phyloP scores from a whole-genome alignment of 2,113 vertebrate genomes.

The Albula glossodonta region DNA sequence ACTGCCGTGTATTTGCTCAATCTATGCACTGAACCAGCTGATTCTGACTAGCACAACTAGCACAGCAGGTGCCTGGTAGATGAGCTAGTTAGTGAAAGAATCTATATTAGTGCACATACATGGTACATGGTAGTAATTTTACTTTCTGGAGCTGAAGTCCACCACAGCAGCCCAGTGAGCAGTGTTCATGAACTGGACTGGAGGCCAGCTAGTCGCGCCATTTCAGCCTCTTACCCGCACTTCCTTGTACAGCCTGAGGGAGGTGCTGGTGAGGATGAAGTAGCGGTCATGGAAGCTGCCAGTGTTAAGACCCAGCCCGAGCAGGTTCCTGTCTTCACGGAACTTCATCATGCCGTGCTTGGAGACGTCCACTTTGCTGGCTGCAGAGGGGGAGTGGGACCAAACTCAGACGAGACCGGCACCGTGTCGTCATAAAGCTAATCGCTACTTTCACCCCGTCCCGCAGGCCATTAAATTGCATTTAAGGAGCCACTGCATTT shows the following conservation, averaged over 20 bases:
- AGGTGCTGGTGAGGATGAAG: constrained; percentile 83
- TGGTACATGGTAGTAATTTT: too few relatives aligned
- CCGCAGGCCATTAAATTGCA: background rate
- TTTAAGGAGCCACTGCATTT: too few relatives aligned
- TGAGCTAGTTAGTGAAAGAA: too few relatives aligned
- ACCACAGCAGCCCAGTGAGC: too few relatives aligned
- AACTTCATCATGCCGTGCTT: constrained; percentile 93
- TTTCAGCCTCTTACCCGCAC: constrained; percentile 74
- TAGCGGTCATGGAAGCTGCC: constrained; percentile 88
- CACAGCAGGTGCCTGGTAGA: too few relatives aligned
- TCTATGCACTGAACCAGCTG: too few relatives aligned
- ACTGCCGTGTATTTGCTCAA: too few relatives aligned
- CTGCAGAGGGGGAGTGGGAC: constrained; percentile 53
- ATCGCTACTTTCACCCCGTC: too few relatives aligned
- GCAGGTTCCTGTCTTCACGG: constrained; percentile 82
- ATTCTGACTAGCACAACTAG: too few relatives aligned
- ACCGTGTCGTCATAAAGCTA: background rate
- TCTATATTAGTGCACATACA: too few relatives aligned
- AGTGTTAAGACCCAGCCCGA: constrained; percentile 77
- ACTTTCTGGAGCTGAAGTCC: too few relatives aligned
- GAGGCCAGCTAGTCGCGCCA: background rate
- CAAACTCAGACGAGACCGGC: background rate
- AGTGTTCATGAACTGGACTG: background rate
- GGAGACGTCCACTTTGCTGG: constrained; percentile 79
- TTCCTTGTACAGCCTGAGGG: constrained; percentile 90